A percentile compares a stretch with the other conserved stretches of the same genome.
These are phyloP conservation scores for Hydra vulgaris DNA, from an alignment of 30 jellyfish, hydroid and myxozoan species.

Conservation along the genomic window DNA sequence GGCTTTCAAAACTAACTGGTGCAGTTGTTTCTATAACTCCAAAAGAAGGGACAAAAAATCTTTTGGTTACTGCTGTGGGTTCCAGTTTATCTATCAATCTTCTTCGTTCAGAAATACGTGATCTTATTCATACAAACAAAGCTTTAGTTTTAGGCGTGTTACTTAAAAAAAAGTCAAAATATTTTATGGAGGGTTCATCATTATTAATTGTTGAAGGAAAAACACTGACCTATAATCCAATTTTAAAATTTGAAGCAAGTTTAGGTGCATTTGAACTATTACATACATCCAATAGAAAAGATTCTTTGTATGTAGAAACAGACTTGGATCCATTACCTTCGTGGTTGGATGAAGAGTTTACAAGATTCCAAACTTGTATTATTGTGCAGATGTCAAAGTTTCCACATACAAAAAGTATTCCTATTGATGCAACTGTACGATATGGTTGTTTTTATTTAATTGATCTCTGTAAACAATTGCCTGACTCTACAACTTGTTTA, in stretches of 20 bases:
- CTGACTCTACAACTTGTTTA: constrained; percentile 45
- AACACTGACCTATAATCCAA: neutral
- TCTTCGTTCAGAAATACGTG: constrained; percentile 43
- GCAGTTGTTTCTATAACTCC: constrained; percentile 33
- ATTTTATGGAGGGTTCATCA: constrained; percentile 76
- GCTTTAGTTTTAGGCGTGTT: constrained; percentile 63
- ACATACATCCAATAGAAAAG: constrained; percentile 37
- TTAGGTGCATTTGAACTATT: constrained; percentile 57
- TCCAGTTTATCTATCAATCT: constrained; percentile 37
- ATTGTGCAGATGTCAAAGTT: constrained; percentile 10
- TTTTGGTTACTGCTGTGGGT: constrained; percentile 20
- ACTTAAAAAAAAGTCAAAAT: constrained; percentile 53
- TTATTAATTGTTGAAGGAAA: constrained; percentile 19
- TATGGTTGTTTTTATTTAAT: constrained; percentile 57
- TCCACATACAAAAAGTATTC: neutral
- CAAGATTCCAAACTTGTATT: neutral
- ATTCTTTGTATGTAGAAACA: constrained; percentile 11
- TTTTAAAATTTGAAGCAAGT: constrained; percentile 40
- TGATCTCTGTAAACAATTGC: constrained; percentile 38
- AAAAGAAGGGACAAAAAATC: constrained; percentile 4
- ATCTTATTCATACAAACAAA: constrained; percentile 41
- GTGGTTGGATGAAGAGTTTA: neutral
- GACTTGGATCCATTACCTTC: neutral
- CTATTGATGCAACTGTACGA: constrained; percentile 19
- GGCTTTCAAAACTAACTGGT: constrained; percentile 40